A percentile compares a stretch with the other conserved stretches of the same genome.
These are phyloP conservation scores for Hybognathus amarus DNA, from an alignment of 2,797 vertebrate genomes.

Conservation along the genomic window DNA sequence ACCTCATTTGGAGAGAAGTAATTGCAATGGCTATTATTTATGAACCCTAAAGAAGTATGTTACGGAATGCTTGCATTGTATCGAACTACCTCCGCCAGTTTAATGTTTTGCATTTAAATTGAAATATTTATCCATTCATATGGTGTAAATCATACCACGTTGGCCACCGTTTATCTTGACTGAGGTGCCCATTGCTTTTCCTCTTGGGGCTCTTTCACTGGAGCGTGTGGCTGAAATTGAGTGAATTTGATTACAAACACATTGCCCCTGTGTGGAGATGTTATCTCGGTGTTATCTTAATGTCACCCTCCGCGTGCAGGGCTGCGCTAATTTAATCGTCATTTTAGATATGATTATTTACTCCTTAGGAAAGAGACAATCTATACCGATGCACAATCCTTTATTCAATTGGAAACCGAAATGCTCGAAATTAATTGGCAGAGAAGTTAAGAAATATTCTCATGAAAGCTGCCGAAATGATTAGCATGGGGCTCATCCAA, in stretches of 20 bases:
- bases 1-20: constrained; percentile 75
- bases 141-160: constrained; percentile 70
- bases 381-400: constrained; percentile 48
- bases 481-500: constrained; percentile 1
- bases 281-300: constrained; percentile 63
- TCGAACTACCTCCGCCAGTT: constrained; percentile 66
- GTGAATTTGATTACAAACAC: constrained; percentile 63
- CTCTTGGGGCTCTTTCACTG: constrained; percentile 43
- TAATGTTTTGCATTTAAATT: constrained; percentile 81
- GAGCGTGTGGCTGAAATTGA: constrained; percentile 58
- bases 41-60: constrained; percentile 65
- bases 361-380: constrained; percentile 51
- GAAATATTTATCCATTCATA: constrained; percentile 74
- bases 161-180: constrained; percentile 70
- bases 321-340: constrained; percentile 60
- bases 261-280: constrained; percentile 55
- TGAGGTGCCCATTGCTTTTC: constrained; percentile 63
- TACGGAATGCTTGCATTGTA: constrained; percentile 71
- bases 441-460: constrained; percentile 13
- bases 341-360: constrained; percentile 63
- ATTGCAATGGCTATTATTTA: constrained; percentile 76
- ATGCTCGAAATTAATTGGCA: constrained; percentile 20
- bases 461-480: constrained; percentile 3
- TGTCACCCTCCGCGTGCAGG: constrained; percentile 54
- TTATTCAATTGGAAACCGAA: constrained; percentile 31